Evolutionary conservation across 2,113 vertebrate genomes (phyloP).

Genomic region (Myrmophylax atrothorax): DNA sequence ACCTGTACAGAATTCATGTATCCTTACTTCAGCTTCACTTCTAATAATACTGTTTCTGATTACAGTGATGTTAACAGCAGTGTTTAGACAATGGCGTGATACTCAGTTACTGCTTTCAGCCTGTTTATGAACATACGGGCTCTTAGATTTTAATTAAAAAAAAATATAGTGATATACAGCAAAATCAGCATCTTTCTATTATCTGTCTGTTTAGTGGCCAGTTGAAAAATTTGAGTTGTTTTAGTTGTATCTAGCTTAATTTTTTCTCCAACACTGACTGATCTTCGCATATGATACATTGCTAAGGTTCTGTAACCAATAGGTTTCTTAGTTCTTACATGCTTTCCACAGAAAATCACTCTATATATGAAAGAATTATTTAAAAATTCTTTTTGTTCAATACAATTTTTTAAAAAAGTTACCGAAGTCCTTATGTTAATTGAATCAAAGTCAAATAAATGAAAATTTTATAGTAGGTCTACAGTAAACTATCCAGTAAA

Average conservation of each 20-base stretch:
- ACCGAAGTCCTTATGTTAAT: not conserved
- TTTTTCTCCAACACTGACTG: not conserved
- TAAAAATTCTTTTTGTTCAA: not conserved
- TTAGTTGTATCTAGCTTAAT: not conserved
- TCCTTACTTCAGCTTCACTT: not conserved
- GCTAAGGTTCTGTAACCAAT: not conserved
- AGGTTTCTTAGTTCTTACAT: not conserved
- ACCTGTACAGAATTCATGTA: not conserved
- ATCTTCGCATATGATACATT: not conserved
- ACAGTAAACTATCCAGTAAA: not conserved
- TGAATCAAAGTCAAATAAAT: not conserved
- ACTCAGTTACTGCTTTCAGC: not conserved
- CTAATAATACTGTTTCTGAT: not conserved
- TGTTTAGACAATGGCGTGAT: not conserved
- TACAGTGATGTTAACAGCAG: not conserved
- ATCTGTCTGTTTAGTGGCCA: not conserved
- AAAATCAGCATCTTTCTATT: not conserved
- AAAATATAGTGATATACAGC: not conserved
- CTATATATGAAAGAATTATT: not conserved
- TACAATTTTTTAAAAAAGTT: not conserved
- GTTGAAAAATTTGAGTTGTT: not conserved
- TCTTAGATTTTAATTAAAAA: not conserved
- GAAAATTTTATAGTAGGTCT: not conserved
- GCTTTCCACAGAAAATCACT: conserved; percentile 6
- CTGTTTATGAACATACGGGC: not conserved